phyloP scores from a whole-genome alignment of 2,113 vertebrate species.

The Theristicus caerulescens region DNA sequence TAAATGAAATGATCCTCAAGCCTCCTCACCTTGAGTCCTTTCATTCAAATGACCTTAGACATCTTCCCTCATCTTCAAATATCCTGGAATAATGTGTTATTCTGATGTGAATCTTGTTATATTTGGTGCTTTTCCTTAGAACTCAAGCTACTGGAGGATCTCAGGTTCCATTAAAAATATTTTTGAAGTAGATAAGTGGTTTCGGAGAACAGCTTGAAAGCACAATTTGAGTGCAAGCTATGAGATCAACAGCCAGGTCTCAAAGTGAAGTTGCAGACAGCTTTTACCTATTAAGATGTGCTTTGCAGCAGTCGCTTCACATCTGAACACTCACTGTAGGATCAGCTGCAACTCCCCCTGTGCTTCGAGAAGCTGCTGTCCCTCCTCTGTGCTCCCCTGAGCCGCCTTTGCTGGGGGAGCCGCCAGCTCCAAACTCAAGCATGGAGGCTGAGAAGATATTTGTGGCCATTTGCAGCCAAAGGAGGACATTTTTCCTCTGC shows the following conservation, averaged over 20 bases:
- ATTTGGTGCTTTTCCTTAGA: not conserved
- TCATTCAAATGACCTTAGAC: not conserved
- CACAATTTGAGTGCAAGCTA: not conserved
- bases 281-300: not conserved
- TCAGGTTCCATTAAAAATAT: not conserved
- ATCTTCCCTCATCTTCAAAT: not conserved
- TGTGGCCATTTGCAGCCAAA: not conserved
- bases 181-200: slow-evolving; percentile 13
- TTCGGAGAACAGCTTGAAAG: slow-evolving; percentile 4
- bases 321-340: not conserved
- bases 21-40: not conserved
- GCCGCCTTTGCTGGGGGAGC: not conserved
- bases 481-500: not conserved
- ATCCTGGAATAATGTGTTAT: not conserved
- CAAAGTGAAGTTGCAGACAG: not conserved
- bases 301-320: not conserved
- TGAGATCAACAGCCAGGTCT: not conserved
- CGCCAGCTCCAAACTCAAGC: not conserved
- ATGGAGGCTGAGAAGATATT: not conserved
- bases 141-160: not conserved
- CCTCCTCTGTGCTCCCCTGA: not conserved
- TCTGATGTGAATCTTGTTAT: not conserved
- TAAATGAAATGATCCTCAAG: not conserved
- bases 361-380: not conserved
- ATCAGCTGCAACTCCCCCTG: not conserved